Conservation (phyloP, 2,113 vertebrate genomes). For the Mustela nigripes region DNA sequence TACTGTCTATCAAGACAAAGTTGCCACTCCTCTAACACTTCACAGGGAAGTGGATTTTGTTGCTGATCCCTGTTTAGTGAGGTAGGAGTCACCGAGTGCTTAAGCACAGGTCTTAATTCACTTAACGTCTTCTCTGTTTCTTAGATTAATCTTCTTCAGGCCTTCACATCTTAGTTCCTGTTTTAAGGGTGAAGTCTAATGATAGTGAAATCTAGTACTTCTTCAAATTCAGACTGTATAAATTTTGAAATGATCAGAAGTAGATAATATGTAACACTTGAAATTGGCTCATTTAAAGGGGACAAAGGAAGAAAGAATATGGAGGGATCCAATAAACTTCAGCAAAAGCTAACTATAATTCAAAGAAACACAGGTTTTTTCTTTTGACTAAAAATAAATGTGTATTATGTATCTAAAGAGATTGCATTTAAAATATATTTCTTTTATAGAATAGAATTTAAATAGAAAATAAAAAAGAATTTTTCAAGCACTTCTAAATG, state of each 20-base stretch:
- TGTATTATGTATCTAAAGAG: neutral
- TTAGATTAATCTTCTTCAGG: neutral
- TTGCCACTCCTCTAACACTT: neutral
- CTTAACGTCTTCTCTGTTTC: neutral
- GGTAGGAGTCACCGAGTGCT: neutral
- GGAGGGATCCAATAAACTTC: neutral
- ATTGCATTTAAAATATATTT: neutral
- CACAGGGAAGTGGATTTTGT: neutral
- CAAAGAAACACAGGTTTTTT: neutral
- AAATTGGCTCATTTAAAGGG: neutral
- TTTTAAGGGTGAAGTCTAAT: slow-evolving; percentile 14
- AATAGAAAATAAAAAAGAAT: neutral
- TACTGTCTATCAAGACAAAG: neutral
- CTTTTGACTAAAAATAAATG: neutral
- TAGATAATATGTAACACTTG: neutral
- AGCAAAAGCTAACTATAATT: neutral
- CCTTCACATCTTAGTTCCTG: neutral
- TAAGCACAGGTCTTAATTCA: neutral
- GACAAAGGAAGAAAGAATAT: neutral
- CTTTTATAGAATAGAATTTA: neutral
- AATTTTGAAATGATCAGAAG: slow-evolving; percentile 11
- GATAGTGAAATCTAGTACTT: neutral
- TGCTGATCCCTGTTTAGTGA: neutral
- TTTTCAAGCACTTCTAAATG: neutral
- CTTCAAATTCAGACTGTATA: neutral